Evolutionary conservation across 1,140 invertebrate genomes (phyloP).

Genomic region (Spodoptera frugiperda): DNA sequence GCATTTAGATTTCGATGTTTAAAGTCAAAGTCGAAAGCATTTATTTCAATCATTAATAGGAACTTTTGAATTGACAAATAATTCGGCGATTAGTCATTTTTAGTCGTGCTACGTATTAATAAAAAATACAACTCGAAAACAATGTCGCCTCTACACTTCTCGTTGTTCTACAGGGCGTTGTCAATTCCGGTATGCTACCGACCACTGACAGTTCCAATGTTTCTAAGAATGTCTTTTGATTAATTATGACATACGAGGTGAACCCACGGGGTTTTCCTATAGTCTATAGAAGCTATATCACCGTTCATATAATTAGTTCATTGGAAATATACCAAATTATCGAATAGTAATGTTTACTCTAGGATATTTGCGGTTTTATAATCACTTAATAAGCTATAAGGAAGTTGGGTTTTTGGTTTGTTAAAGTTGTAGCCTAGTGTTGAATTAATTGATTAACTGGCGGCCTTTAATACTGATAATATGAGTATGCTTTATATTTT

Average conservation of each 20-base stretch:
- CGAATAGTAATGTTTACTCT: background rate
- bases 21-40: too few species aligned
- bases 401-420: too few species aligned
- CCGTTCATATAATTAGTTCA: background rate
- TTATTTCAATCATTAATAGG: too few species aligned
- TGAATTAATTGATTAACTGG: too few species aligned
- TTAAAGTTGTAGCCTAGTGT: too few species aligned
- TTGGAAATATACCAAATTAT: background rate
- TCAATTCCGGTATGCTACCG: conserved; percentile 33
- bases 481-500: too few species aligned
- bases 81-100: too few species aligned
- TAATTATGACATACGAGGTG: conserved; percentile 24
- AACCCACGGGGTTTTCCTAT: conserved; percentile 20
- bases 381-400: background rate
- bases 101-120: too few species aligned
- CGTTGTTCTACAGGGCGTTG: conserved; percentile 8
- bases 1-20: too few species aligned
- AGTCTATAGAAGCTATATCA: background rate
- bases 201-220: background rate
- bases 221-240: conserved; percentile 33
- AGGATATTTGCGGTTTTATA: background rate
- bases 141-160: conserved; percentile 7
- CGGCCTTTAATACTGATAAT: too few species aligned
- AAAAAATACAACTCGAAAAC: too few species aligned
- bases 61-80: too few species aligned